A percentile compares a stretch with the other conserved stretches of the same genome.
These are phyloP conservation scores for Macrophya alboannulata DNA, from an alignment of 2,888 invertebrate genomes.

Conservation along the genomic window DNA sequence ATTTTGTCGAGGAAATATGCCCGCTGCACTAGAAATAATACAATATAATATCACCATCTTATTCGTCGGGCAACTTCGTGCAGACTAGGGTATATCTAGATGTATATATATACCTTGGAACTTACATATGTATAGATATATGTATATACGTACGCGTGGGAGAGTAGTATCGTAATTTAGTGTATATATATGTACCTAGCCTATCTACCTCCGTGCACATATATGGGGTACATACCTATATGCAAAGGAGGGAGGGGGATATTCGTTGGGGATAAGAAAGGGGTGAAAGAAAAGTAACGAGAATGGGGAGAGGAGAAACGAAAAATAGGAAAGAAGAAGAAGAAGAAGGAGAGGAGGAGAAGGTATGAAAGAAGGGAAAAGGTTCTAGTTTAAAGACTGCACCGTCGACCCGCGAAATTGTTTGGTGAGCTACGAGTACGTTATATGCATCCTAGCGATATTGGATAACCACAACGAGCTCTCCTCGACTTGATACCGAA, in stretches of 20 bases:
- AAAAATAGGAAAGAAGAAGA: neutral
- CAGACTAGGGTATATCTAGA: neutral
- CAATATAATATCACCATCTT: slow-evolving; percentile 72
- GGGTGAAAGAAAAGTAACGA: neutral
- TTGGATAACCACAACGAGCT: slow-evolving; percentile 52
- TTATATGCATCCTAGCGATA: slow-evolving; percentile 51
- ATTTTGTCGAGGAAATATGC: slow-evolving; percentile 37
- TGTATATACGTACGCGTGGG: neutral
- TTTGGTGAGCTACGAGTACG: slow-evolving; percentile 71
- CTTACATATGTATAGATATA: neutral
- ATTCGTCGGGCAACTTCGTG: slow-evolving; percentile 65
- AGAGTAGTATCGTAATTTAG: slow-evolving; percentile 61
- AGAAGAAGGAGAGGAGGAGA: slow-evolving; percentile 14
- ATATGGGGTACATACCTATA: slow-evolving; percentile 18
- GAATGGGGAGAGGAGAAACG: slow-evolving; percentile 47
- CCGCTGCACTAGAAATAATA: slow-evolving; percentile 65
- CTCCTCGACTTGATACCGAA: slow-evolving; percentile 27
- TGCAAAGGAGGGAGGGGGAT: slow-evolving; percentile 55
- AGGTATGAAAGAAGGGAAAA: slow-evolving; percentile 18
- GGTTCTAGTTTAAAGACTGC: slow-evolving; percentile 58
- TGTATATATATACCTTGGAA: neutral
- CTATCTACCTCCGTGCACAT: slow-evolving; percentile 51
- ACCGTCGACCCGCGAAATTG: slow-evolving; percentile 73
- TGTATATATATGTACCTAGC: slow-evolving; percentile 57
- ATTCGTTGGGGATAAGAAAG: slow-evolving; percentile 15